Evolutionary conservation across 2,113 vertebrate genomes (phyloP), one percentile per base, ranked within the genome.

Genomic region (Rallus limicola): DNA sequence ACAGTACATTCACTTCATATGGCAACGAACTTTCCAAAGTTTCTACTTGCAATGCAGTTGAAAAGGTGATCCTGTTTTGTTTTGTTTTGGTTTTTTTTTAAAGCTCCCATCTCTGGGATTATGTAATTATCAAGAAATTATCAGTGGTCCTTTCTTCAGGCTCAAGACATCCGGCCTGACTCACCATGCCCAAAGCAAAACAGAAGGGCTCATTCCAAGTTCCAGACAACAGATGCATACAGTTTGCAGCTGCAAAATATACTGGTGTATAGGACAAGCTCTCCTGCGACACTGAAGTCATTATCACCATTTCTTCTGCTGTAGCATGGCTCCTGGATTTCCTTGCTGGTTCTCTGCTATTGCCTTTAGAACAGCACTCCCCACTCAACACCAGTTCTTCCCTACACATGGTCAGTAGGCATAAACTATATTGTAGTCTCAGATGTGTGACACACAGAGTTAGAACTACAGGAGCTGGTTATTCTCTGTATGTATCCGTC

Each of bases 361-460:
- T 8, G 5, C 46, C 28, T 85, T 90, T 80, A 80, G 42, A 72
- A 53, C 26, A 77, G 63, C 46, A 81, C 10, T 55, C 21, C 18
- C 10, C 17, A 64, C n/a, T 72, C n/a, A 23, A 4, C 26, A 53
- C 5, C 62, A 72, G 24, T 36, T 90, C 25, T 38, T 74, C 33
- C 8, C 40, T 20, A 21, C 4, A 19, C 18, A 16, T 3, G 15
- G 36, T 33, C 50, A 76, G 64, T 44, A 78, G 19, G 31, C 78
- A 82, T n/a, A 65, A 91, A 60, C 19, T 59, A 23, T 18, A 34
- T 20, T 24, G 13, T 17, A 59, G 16, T 29, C 36, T 69, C 67
- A 81, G 14, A 15, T 40, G 15, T 28, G 38, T 0, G 0, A 64
- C 46, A 88, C 23, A 53, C 20, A 48, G 20, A 64, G 29, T 34